Evolutionary conservation across 2,113 vertebrate genomes (phyloP), one percentile per base, ranked within the genome.

Genomic region (Nothocercus julius): DNA sequence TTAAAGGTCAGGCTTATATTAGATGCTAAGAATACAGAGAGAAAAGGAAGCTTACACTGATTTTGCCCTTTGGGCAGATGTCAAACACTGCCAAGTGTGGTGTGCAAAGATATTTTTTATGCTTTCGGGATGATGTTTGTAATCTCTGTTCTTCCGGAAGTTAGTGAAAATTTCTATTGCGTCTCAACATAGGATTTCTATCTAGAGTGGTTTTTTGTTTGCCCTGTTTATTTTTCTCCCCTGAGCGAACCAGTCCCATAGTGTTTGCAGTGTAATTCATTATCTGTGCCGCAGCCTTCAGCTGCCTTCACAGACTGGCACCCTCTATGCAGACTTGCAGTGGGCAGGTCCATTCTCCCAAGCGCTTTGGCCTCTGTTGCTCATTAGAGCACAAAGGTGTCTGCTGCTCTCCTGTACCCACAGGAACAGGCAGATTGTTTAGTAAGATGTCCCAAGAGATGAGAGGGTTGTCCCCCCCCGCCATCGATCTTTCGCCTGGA

Each of bases 381-480:
- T 95, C 95, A 95, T 94, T 85, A 88, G 90, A 66, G 95, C 83
- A 93, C 92, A 96, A 95, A 96, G 88, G 82, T 94, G 92, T 90
- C 92, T 94, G 94, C 93, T 95, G 95, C 94, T 93, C 87, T 61
- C 66, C 47, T 8, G 0, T 10, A 3, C 90, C 68, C 47, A 21
- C 58, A 61, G 89, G n/a, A 92, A 34, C 73, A 76, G 70, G 82
- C 76, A 68, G 56, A 61, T 94, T 70, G 80, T 92, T 88, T 88
- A 88, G 58, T 28, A 10, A 0, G 2, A 11, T 72, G 76, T 53
- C 85, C 73, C 45, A 0, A 72, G 87, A 93, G 87, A 77, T 3
- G 17, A 75, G 15, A 82, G 80, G 28, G 30, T 68, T 30, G 82
- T 64, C 12, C 51, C 82, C 90, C 79, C 28, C n/a, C n/a, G 18